Base-by-base conservation (phyloP, 2,113 vertebrate species). In the Colossoma macropomum region DNA sequence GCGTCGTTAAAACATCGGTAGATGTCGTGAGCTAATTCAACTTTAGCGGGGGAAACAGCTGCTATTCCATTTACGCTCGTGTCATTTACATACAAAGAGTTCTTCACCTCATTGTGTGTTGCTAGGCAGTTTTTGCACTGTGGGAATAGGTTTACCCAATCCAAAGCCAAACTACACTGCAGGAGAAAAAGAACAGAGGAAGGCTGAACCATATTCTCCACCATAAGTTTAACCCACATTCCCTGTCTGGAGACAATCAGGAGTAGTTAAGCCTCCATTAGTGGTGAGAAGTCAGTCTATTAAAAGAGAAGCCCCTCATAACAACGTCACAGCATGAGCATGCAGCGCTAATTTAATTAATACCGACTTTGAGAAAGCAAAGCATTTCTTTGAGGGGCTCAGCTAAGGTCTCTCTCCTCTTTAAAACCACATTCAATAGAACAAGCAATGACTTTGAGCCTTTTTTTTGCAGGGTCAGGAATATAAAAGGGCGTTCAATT, bases 401-500 rank as follows among this genome's bases (percentile, higher is more conserved):
- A 25, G 59, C 68, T 19, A 63, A 71, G 77, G 45, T 81, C 59
- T 81, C 59, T 81, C 48, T 66, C 60, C 41, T 45, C 48, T 66
- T 68, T 71, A 70, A 50, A 76, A 54, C 69, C 70, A 59, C 56
- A 54, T 76, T 81, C 73, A 77, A 84, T 73, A 59, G 54, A 63
- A 60, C 30, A 54, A 76, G 48, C 65, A 23, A 48, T 54, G 77
- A 54, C 54, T 60, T 66, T 62, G 45, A 79, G 80, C 34, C 15
- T n/a, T 52, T 7, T 80, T 70, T 73, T 66, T 66, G 56, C 41
- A 45, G 72, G 72, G 30, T 81, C 62, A 92, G 92, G 91, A 94
- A 90, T 80, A 77, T 79, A 85, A 91, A 91, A 87, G 84, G 89
- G 83, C 86, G 85, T 89, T 83, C 62, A 86, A 83, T 86, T 83